Base-by-base conservation (phyloP, 2,113 vertebrate species). In the Odocoileus virginianus region DNA sequence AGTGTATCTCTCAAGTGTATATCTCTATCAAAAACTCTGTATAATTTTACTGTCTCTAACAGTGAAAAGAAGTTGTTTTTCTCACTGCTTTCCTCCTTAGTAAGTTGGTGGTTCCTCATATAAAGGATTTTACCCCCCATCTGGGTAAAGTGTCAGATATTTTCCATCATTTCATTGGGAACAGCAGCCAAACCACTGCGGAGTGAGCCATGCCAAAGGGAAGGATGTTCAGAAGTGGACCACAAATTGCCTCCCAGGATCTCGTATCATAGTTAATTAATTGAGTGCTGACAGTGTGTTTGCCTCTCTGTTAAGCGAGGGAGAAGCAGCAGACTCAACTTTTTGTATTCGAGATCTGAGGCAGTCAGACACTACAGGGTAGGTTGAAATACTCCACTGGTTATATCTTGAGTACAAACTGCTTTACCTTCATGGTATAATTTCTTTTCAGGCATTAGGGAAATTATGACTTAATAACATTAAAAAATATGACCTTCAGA, bases 231-330 rank as follows among this genome's bases (percentile, higher is more conserved):
- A 79, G 81, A n/a, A 91, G 33, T 82, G 92, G 90, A 96, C 96
- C 94, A 91, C 92, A 94, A 43, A 91, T 79, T 54, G 57, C 82
- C 98, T 89, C 88, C 30, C 9, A 89, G 92, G 95, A 91, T 83
- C 94, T 89, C 36, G 2, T 79, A 93, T 97, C 89, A 36, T 57
- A 92, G 58, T 76, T 89, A 97, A 87, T 98, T 93, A 97, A 96
- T 91, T 93, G 94, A 86, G 95, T 93, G 98, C 74, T 98, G 97
- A 98, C 98, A 97, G 76, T 90, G 19, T 95, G 97, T 91, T 97
- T 95, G 91, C 87, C 57, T 97, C 87, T 91, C 40, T 96, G 60
- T 92, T 90, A 97, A 91, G 78, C 7, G 6, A 96, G 81, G 25
- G 87, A 96, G 71, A 96, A 93, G 86, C 64, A 97, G 93, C 91